Evolutionary conservation across 2,797 vertebrate genomes (phyloP).

Genomic region (Arremon brunneinucha): DNA sequence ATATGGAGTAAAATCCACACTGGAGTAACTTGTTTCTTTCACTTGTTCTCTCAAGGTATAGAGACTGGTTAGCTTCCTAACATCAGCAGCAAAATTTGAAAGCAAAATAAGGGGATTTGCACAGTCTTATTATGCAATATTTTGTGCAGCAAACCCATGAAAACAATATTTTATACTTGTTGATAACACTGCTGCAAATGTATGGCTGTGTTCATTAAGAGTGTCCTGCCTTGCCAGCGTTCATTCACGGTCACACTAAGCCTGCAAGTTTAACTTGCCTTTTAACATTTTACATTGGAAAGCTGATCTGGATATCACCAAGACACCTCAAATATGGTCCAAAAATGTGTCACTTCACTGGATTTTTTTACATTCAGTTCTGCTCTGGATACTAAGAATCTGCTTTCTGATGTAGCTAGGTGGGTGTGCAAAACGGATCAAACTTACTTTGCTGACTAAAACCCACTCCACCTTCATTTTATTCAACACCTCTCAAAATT

Average conservation of each 20-base stretch:
- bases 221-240: neutral
- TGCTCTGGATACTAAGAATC: neutral
- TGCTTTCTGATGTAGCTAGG: neutral
- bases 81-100: neutral
- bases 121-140: neutral
- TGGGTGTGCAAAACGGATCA: neutral
- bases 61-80: neutral
- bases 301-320: neutral
- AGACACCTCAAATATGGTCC: neutral
- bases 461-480: constrained; percentile 33
- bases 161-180: neutral
- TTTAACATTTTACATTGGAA: neutral
- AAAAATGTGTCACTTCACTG: neutral
- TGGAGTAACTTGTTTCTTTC: neutral
- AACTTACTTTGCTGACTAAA: neutral
- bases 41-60: neutral
- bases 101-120: neutral
- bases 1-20: neutral
- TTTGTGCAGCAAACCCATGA: neutral
- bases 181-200: neutral
- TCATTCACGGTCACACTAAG: neutral
- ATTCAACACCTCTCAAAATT: constrained; percentile 35
- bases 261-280: neutral
- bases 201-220: neutral
- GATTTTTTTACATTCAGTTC: neutral